Percentiles rank a stretch among this genome's conserved stretches.
These are phyloP conservation scores for Hormaphis cornu DNA, from an alignment of 1,140 invertebrate genomes.

Conservation along the genomic window DNA sequence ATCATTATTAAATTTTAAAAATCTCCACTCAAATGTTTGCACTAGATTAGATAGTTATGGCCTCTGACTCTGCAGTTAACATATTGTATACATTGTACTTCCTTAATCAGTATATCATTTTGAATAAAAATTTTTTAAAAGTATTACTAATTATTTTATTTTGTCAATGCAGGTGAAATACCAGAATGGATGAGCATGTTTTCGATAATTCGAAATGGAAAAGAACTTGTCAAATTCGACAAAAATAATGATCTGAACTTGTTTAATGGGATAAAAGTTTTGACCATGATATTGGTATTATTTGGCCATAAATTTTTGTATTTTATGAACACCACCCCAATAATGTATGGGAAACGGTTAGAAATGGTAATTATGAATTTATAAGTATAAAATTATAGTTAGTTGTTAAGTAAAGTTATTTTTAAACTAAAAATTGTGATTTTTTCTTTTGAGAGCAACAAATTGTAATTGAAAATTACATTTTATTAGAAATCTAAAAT, in stretches of 20 bases:
- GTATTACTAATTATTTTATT: neutral
- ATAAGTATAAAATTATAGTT: neutral
- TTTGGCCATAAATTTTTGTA: neutral
- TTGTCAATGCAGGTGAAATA: neutral
- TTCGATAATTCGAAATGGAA: neutral
- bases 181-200: neutral
- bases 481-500: too few species aligned
- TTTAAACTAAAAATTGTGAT: too few species aligned
- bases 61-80: neutral
- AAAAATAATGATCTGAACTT: neutral
- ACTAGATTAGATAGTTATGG: too few species aligned
- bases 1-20: too few species aligned
- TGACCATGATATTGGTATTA: neutral
- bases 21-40: too few species aligned
- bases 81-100: neutral
- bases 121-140: too few species aligned
- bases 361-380: neutral
- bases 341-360: neutral
- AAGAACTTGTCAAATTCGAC: neutral
- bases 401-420: neutral
- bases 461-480: too few species aligned
- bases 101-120: neutral
- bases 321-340: neutral
- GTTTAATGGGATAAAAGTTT: constrained; percentile 4
- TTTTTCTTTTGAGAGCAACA: too few species aligned